These are phyloP conservation scores for Epirrita christyi DNA, from an alignment of 2,888 invertebrate genomes.

Conservation along the genomic window DNA sequence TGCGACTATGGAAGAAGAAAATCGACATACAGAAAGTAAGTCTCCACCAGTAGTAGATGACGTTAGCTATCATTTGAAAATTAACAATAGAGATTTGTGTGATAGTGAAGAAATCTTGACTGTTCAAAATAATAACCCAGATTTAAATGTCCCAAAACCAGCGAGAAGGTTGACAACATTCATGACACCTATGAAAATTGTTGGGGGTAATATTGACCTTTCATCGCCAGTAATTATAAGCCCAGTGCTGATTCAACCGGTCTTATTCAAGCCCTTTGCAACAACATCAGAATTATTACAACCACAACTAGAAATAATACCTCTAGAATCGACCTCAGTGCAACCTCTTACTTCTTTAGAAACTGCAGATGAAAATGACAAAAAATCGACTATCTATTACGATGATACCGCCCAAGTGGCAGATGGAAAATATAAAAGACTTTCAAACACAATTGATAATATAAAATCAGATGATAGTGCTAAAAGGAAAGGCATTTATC, in stretches of 20 bases:
- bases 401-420: constrained; percentile 71
- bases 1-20: constrained; percentile 24
- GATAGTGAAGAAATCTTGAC: constrained; percentile 40
- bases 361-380: constrained; percentile 45
- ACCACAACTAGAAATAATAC: constrained; percentile 36
- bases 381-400: constrained; percentile 62
- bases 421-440: constrained; percentile 36
- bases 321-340: constrained; percentile 27
- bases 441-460: constrained; percentile 31
- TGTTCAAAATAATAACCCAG: constrained; percentile 42
- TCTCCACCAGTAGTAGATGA: constrained; percentile 52
- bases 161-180: constrained; percentile 56
- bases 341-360: constrained; percentile 40
- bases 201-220: constrained; percentile 49
- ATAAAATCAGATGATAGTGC: constrained; percentile 38
- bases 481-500: constrained; percentile 60
- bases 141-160: constrained; percentile 38
- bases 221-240: constrained; percentile 68
- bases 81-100: constrained; percentile 65
- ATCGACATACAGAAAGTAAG: constrained; percentile 22
- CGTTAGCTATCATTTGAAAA: constrained; percentile 76
- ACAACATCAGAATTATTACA: constrained; percentile 22
- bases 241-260: constrained; percentile 66
- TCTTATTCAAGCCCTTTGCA: constrained; percentile 13
- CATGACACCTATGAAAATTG: constrained; percentile 63